Percentiles rank a stretch among this genome's conserved stretches.
These are phyloP conservation scores for Heliconius himera DNA, from an alignment of 1,140 invertebrate genomes.

Conservation along the genomic window DNA sequence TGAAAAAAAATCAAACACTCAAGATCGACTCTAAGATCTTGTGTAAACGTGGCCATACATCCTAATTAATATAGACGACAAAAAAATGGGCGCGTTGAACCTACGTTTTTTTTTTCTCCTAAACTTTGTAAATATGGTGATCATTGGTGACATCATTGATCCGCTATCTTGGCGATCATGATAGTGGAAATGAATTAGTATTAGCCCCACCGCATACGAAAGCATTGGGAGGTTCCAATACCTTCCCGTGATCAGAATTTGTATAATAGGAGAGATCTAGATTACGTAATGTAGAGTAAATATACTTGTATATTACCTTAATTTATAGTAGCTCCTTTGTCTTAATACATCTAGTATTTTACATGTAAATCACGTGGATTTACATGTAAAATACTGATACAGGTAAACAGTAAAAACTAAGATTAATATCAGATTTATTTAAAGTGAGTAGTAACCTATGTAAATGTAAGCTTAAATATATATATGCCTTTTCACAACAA, in stretches of 20 bases:
- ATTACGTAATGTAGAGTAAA: conserved; percentile 14
- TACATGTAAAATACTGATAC: not conserved
- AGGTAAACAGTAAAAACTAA: not conserved
- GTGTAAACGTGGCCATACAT: conserved; percentile 21
- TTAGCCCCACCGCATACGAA: conserved; percentile 27
- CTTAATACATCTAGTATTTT: not conserved
- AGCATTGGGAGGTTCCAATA: conserved; percentile 38
- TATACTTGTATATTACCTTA: not conserved
- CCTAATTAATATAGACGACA: conserved; percentile 18
- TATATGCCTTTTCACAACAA: too few species aligned
- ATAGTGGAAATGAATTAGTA: conserved; percentile 23
- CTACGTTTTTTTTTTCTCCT: conserved; percentile 22
- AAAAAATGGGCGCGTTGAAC: conserved; percentile 22
- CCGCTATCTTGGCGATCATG: conserved; percentile 21
- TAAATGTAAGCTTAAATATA: too few species aligned
- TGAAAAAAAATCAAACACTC: conserved; percentile 6
- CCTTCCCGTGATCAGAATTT: conserved; percentile 42
- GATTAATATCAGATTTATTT: too few species aligned
- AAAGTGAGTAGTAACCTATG: too few species aligned
- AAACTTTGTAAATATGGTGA: conserved; percentile 19
- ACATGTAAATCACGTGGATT: not conserved
- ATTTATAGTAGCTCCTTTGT: not conserved
- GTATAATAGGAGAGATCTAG: conserved; percentile 27
- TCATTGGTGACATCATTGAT: conserved; percentile 24
- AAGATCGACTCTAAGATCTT: conserved; percentile 26